Evolutionary conservation across 2,113 vertebrate genomes (phyloP).

Genomic region (Channa argus): DNA sequence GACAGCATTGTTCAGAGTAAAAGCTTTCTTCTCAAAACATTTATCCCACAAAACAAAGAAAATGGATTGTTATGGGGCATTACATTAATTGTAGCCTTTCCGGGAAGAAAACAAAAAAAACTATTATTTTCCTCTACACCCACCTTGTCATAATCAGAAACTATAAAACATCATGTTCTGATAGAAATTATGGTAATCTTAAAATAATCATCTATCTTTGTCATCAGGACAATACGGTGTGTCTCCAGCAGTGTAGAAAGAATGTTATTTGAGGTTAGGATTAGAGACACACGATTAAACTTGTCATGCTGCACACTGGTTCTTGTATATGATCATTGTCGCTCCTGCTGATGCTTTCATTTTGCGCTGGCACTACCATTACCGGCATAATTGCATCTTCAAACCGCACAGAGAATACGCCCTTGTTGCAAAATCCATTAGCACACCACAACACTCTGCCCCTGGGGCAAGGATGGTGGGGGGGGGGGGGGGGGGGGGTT

Average conservation of each 20-base stretch:
- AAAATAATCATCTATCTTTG: slow-evolving; percentile 42
- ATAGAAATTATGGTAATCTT: slow-evolving; percentile 38
- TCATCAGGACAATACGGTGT: slow-evolving; percentile 25
- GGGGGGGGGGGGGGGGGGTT: slow-evolving; percentile 26
- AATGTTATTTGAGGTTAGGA: slow-evolving; percentile 45
- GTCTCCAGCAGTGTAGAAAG: slow-evolving; percentile 24
- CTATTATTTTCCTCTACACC: background rate
- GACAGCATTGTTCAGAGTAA: slow-evolving; percentile 10
- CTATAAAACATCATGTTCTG: slow-evolving; percentile 8
- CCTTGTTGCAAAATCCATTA: slow-evolving; percentile 77
- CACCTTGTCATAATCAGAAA: slow-evolving; percentile 36
- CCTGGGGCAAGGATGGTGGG: slow-evolving; percentile 40
- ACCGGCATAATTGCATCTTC: slow-evolving; percentile 73
- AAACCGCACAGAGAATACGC: slow-evolving; percentile 62
- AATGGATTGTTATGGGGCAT: slow-evolving; percentile 12
- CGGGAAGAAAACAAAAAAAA: background rate
- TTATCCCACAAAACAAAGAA: slow-evolving; percentile 26
- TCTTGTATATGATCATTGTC: slow-evolving; percentile 60
- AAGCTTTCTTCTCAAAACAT: slow-evolving; percentile 24
- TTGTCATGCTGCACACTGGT: slow-evolving; percentile 49
- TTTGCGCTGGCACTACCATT: slow-evolving; percentile 63
- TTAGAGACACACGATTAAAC: slow-evolving; percentile 61
- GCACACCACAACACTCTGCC: slow-evolving; percentile 55
- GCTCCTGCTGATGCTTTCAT: slow-evolving; percentile 73
- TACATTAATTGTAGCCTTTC: slow-evolving; percentile 36